phyloP scores from a whole-genome alignment of 2,797 vertebrate species.

The Epinephelus coioides region DNA sequence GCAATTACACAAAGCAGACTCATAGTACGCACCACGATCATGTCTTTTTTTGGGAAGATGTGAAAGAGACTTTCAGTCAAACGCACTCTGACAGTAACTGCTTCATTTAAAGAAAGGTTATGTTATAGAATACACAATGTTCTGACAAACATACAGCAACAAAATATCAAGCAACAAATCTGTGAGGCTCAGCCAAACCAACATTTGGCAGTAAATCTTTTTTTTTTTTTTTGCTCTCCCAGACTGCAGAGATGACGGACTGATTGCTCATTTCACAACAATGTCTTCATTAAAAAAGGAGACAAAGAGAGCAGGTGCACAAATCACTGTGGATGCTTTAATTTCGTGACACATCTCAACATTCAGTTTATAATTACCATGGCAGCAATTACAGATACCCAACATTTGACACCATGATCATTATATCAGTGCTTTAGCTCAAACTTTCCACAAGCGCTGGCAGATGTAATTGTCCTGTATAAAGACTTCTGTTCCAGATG shows the following conservation, averaged over 20 bases:
- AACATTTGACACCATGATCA: not conserved
- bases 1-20: slow-evolving; percentile 38
- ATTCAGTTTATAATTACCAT: not conserved
- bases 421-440: not conserved
- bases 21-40: not conserved
- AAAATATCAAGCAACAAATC: not conserved
- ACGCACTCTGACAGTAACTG: not conserved
- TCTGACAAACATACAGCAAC: not conserved
- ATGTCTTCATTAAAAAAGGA: slow-evolving; percentile 1
- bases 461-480: not conserved
- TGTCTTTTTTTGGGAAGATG: not conserved
- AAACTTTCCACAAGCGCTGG: not conserved
- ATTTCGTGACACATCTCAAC: not conserved
- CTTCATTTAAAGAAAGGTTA: slow-evolving; percentile 1
- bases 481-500: not conserved
- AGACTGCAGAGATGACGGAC: not conserved
- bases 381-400: not conserved
- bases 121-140: slow-evolving; percentile 1
- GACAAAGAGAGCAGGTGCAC: not conserved
- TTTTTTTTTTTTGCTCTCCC: not conserved
- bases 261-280: not conserved
- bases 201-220: not conserved
- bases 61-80: not conserved
- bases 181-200: not conserved
- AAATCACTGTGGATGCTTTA: not conserved